Base-by-base conservation (phyloP, 2,113 vertebrate genomes). In the Copsychus sechellarum region DNA sequence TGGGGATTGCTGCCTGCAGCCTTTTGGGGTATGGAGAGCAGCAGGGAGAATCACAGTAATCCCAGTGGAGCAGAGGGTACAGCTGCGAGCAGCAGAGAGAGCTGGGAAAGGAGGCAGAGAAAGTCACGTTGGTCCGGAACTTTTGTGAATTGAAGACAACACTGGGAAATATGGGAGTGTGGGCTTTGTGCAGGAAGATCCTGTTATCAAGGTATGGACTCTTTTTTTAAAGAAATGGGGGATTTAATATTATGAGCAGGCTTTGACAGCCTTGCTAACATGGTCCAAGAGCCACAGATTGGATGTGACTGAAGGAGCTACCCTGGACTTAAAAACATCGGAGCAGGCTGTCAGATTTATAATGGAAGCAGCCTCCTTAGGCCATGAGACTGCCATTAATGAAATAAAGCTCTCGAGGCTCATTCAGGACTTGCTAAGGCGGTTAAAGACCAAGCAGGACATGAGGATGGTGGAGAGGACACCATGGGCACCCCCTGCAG, bases 121-220 rank as follows among this genome's bases (percentile, higher is more conserved):
- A 5, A 19, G 36, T 25, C 14, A 2, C 5, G 4, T 25, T 25
- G 31, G 11, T 47, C 23, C 2, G 0, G 23, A 47, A 8, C 8
- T 23, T 66, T 11, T 34, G 42, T 47, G 17, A n/a, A 47, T 25
- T 47, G 42, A 66, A 25, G 31, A n/a, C 4, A 19, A 45, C 7
- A 1, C 31, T 6, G 11, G 64, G 33, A 66, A 47, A 66, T 26
- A 47, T 7, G 23, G 31, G 31, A 66, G 22, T 8, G 5, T 13
- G 22, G 62, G 31, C 29, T 43, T 65, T 7, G 42, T 33, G 62
- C 31, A 65, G 24, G 31, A 45, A 65, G 14, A 33, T 14, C 14
- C 14, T 8, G 42, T n/a, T 45, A 33, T 8, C 14, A 24, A 45
- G 31, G 8, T 24, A 33, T 24, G 22, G 22, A 65, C 11, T 10